Evolutionary conservation across 2,888 invertebrate genomes (phyloP).

Genomic region (Pterostichus madidus): DNA sequence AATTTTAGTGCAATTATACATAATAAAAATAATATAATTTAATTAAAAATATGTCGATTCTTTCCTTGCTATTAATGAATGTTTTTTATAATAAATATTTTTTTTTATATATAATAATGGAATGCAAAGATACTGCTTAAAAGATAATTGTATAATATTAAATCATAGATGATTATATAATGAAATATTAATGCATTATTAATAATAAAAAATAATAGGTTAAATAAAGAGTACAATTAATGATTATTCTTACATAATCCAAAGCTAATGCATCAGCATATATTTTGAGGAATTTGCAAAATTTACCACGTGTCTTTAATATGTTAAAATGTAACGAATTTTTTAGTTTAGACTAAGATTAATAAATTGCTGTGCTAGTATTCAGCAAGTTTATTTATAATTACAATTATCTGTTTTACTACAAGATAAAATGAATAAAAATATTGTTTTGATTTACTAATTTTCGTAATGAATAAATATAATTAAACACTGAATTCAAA

Average conservation of each 20-base stretch:
- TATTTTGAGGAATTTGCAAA: constrained; percentile 11
- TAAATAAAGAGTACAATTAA: neutral
- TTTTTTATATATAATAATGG: no score
- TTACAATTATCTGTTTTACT: constrained; percentile 17
- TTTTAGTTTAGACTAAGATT: constrained; percentile 13
- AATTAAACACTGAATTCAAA: no score
- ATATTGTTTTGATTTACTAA: no score
- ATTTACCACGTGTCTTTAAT: constrained; percentile 14
- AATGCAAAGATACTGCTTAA: neutral
- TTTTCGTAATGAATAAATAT: no score
- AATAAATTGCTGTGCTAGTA: constrained; percentile 4
- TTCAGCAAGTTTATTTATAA: constrained; percentile 4
- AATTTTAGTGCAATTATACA: no score
- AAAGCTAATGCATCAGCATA: constrained; percentile 7
- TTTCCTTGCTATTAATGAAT: no score
- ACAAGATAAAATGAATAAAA: neutral
- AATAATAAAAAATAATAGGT: constrained; percentile 28
- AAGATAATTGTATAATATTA: constrained; percentile 1
- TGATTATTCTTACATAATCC: neutral
- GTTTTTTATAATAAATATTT: no score
- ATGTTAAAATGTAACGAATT: neutral
- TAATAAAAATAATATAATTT: no score
- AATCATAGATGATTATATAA: constrained; percentile 7
- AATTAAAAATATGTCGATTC: no score
- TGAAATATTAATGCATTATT: constrained; percentile 14